These are phyloP conservation scores for Chloroceryle aenea DNA, from an alignment of 2,113 vertebrate genomes.

Conservation along the genomic window DNA sequence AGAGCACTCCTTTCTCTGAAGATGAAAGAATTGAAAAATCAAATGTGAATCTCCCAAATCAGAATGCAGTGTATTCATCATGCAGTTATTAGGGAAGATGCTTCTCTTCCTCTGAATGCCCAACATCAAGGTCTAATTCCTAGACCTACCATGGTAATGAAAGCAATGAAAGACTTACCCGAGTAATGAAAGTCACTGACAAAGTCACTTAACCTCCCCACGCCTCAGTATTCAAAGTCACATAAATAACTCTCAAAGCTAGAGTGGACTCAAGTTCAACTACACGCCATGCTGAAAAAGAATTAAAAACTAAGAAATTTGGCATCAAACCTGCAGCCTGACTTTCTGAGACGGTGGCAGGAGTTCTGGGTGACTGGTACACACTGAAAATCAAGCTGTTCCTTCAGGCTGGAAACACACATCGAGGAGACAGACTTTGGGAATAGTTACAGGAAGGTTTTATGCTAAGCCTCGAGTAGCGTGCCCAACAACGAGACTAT, in stretches of 20 bases:
- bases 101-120: background rate
- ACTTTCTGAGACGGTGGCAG: background rate
- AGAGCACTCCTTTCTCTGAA: slow-evolving; percentile 32
- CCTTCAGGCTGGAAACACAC: background rate
- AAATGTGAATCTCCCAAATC: slow-evolving; percentile 68
- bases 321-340: background rate
- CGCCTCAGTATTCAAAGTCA: slow-evolving; percentile 30
- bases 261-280: background rate
- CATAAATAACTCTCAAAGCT: background rate
- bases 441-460: background rate
- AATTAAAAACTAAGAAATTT: background rate
- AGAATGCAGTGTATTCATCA: slow-evolving; percentile 51
- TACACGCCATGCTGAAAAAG: background rate
- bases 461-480: background rate
- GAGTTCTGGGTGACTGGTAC: background rate
- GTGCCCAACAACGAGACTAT: background rate
- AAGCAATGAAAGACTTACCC: slow-evolving; percentile 47
- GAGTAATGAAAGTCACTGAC: slow-evolving; percentile 48
- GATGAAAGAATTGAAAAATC: slow-evolving; percentile 63
- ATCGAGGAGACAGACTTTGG: background rate
- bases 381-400: background rate
- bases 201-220: slow-evolving; percentile 54
- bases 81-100: slow-evolving; percentile 34
- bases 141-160: slow-evolving; percentile 38
- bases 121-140: slow-evolving; percentile 52